Base-by-base conservation (phyloP, 1,140 invertebrate genomes). In the Penaeus chinensis region DNA sequence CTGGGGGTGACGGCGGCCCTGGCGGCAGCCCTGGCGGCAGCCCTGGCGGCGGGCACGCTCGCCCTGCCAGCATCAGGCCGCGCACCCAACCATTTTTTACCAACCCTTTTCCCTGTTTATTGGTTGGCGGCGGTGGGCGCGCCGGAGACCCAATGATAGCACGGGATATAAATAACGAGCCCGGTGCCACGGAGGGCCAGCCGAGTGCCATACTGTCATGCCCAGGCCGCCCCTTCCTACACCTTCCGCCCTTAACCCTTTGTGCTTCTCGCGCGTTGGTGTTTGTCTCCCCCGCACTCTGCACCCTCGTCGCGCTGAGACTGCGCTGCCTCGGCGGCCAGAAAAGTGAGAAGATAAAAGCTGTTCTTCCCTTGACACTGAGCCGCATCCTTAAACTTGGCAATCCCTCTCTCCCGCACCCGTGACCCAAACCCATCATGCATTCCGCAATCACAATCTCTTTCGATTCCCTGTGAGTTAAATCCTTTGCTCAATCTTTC, bases 131-230 rank as follows among this genome's bases (percentile, higher is more conserved):
- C 61, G 62, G 80, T 71, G 80, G 85, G 71, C 37, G 79, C 79
- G 85, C 60, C 65, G 85, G 69, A 85, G 74, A 85, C 76, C 85
- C 85, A 87, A 87, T 87, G 79, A 81, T 76, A 82, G 85, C 79
- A 60, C 80, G 19, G 80, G 85, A 87, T 87, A 87, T 87, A 87
- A 87, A 87, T 87, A 87, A 82, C 85, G 81, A 87, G 80, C 37
- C 71, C 80, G 80, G 85, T 87, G 85, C 80, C 85, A 87, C 69
- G 79, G 66, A 54, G 85, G 79, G 79, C 69, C 84, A 78, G 27
- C 84, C 62, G 63, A 47, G 84, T 85, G 63, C 84, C 84, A 85
- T 80, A 69, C 69, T 87, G 85, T 87, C 85, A 87, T 87, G 85
- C 85, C 85, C 66, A 80, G 13, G 42, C 22, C 63, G 60, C 84